phyloP scores from a whole-genome alignment of 1,140 invertebrate genomes.

The Drosophila grimshawi region DNA sequence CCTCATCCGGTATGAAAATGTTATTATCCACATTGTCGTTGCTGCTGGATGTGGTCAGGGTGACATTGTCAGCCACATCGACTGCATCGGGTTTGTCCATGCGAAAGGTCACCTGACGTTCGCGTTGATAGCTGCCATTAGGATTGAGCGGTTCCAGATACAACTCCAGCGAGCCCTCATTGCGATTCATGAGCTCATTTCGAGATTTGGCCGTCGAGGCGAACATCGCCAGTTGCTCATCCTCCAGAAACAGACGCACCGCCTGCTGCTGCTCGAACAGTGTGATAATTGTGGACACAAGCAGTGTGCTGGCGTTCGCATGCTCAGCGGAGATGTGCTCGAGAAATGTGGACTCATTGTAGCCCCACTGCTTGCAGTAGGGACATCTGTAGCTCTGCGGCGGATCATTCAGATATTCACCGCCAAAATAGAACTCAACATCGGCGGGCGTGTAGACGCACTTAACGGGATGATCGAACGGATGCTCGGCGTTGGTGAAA shows the following conservation, averaged over 20 bases:
- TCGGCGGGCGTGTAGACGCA: conserved; percentile 57
- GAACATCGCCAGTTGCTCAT: conserved; percentile 64
- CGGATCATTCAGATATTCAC: conserved; percentile 66
- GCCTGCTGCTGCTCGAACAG: conserved; percentile 71
- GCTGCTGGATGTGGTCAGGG: background rate
- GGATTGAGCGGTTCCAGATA: conserved; percentile 63
- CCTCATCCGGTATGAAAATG: conserved; percentile 10
- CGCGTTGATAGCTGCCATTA: conserved; percentile 60
- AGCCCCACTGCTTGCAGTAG: conserved; percentile 71
- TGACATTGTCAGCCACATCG: conserved; percentile 4
- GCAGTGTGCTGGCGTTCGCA: conserved; percentile 47
- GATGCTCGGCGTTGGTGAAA: conserved; percentile 57
- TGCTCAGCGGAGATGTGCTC: conserved; percentile 62
- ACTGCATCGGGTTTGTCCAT: conserved; percentile 8
- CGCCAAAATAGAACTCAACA: conserved; percentile 65
- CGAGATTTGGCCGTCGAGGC: conserved; percentile 54
- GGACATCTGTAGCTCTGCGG: conserved; percentile 72
- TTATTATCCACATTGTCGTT: conserved; percentile 9
- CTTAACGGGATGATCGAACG: conserved; percentile 69
- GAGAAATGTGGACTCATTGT: conserved; percentile 69
- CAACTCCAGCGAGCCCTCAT: conserved; percentile 45
- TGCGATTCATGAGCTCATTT: conserved; percentile 53
- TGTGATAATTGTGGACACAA: conserved; percentile 67
- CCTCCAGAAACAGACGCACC: conserved; percentile 65
- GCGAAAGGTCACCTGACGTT: background rate